These are phyloP conservation scores for Reinhardtius hippoglossoides DNA, from an alignment of 2,113 vertebrate species.

Conservation along the genomic window DNA sequence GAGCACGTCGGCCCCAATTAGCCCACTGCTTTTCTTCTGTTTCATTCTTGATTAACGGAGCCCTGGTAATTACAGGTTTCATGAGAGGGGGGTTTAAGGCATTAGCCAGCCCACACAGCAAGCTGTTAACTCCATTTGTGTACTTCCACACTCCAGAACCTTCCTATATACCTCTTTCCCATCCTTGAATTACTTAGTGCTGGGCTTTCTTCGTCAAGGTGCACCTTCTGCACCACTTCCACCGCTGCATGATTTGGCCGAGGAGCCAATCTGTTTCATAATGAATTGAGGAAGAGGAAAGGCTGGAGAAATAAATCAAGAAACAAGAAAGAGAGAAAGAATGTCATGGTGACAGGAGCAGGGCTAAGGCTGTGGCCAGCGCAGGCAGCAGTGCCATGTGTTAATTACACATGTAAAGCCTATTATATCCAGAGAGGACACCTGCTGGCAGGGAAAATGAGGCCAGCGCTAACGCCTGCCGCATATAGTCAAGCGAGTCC, in stretches of 20 bases:
- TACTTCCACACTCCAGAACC: slow-evolving; percentile 25
- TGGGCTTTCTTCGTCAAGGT: slow-evolving; percentile 54
- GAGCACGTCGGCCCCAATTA: slow-evolving; percentile 85
- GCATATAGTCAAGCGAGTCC: slow-evolving; percentile 82
- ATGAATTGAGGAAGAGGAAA: slow-evolving; percentile 7
- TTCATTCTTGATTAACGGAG: slow-evolving; percentile 87
- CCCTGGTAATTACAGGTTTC: slow-evolving; percentile 84
- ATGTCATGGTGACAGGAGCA: slow-evolving; percentile 58
- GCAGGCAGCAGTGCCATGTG: slow-evolving; percentile 86
- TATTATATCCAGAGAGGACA: slow-evolving; percentile 93
- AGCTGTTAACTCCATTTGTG: slow-evolving; percentile 72
- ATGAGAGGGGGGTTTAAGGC: slow-evolving; percentile 66
- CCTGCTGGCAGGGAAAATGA: slow-evolving; percentile 96
- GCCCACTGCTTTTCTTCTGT: slow-evolving; percentile 81
- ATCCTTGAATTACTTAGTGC: slow-evolving; percentile 14
- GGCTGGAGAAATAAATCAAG: slow-evolving; percentile 43
- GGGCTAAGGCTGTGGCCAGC: slow-evolving; percentile 48
- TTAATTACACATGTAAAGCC: slow-evolving; percentile 96
- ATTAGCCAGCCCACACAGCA: slow-evolving; percentile 73
- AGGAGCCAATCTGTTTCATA: slow-evolving; percentile 50
- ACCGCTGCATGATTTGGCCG: slow-evolving; percentile 58
- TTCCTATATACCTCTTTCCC: slow-evolving; percentile 28
- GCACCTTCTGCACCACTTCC: slow-evolving; percentile 76
- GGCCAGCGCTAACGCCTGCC: slow-evolving; percentile 84
- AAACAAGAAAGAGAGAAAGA: slow-evolving; percentile 49